Base-by-base conservation (phyloP, 2,888 invertebrate genomes). In the Hesperia comma region DNA sequence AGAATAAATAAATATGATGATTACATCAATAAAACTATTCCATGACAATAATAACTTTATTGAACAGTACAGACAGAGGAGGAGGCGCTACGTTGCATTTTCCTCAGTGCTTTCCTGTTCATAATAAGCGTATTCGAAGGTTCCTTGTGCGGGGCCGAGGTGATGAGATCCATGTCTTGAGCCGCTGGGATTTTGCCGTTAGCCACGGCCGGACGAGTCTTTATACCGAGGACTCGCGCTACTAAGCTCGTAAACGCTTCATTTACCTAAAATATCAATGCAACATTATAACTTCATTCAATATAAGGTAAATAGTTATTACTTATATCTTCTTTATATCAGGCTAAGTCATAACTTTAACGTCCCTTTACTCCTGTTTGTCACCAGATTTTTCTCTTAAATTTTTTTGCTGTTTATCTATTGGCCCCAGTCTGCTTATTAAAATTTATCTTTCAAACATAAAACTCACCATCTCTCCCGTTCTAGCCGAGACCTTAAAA, bases 401-500 rank as follows among this genome's bases (percentile, higher is more conserved):
- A 10, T 19, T 26, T 4, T 5, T 26, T 26, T 26, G 2, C 26
- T 26, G 26, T 26, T 26, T 26, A 26, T n/a, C n/a, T n/a, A 46
- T 41, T 61, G n/a, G 17, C n/a, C n/a, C n/a, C n/a, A n/a, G n/a
- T n/a, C n/a, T n/a, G n/a, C n/a, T n/a, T n/a, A n/a, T n/a, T n/a
- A n/a, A n/a, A n/a, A n/a, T n/a, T n/a, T n/a, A n/a, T 41, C 60
- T 33, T 43, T 79, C 15, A 49, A 53, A 55, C 61, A 32, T 2
- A 2, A 26, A 26, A 26, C 26, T 83, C 89, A 96, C 96, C 91
- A 94, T 94, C 90, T 96, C 96, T 7, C 96, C 96, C 4, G 95
- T 96, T 78, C 95, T 93, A 6, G 96, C 95, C 6, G 96, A 96
- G 61, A 95, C 94, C 69, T 94, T 93, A 76, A 93, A 95, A 75